Percentiles rank a stretch among this genome's conserved stretches.
Conservation (phyloP, 2,888 invertebrate species). For the Anodontia alba region DNA sequence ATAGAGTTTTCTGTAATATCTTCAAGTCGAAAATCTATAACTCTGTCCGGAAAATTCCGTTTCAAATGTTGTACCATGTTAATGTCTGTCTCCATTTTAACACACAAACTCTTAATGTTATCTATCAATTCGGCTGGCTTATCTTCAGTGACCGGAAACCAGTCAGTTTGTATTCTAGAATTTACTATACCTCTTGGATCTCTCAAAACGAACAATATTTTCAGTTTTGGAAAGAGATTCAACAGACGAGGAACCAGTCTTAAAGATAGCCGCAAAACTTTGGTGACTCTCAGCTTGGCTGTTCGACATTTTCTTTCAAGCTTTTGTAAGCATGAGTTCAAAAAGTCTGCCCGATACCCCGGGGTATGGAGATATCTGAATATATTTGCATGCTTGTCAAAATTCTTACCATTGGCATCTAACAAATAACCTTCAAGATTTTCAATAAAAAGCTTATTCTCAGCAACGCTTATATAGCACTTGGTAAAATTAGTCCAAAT, state of each 20-base stretch:
- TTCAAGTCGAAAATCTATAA: not conserved
- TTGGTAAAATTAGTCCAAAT: not conserved
- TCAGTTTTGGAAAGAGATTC: slow-evolving; percentile 36
- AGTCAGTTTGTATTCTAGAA: slow-evolving; percentile 31
- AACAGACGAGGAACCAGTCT: slow-evolving; percentile 28
- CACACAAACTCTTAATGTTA: not conserved
- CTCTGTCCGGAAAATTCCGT: not conserved
- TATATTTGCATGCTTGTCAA: not conserved
- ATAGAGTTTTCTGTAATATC: not conserved
- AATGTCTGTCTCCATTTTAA: not conserved
- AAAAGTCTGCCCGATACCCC: not conserved
- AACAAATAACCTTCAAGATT: not conserved
- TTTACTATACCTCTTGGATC: slow-evolving; percentile 61
- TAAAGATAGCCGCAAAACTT: not conserved
- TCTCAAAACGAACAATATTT: slow-evolving; percentile 55
- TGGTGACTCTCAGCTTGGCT: not conserved
- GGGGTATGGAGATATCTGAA: not conserved
- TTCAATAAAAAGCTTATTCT: not conserved
- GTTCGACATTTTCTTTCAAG: not conserved
- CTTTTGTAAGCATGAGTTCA: not conserved
- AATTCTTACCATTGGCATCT: not conserved
- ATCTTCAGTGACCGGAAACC: not conserved
- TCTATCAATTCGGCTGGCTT: not conserved
- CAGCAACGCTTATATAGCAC: not conserved
- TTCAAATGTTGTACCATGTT: not conserved